Percentiles rank a stretch among this genome's conserved stretches.
These are phyloP conservation scores for Gandaritis pyraliata DNA, from an alignment of 2,888 invertebrate species.

Conservation along the genomic window DNA sequence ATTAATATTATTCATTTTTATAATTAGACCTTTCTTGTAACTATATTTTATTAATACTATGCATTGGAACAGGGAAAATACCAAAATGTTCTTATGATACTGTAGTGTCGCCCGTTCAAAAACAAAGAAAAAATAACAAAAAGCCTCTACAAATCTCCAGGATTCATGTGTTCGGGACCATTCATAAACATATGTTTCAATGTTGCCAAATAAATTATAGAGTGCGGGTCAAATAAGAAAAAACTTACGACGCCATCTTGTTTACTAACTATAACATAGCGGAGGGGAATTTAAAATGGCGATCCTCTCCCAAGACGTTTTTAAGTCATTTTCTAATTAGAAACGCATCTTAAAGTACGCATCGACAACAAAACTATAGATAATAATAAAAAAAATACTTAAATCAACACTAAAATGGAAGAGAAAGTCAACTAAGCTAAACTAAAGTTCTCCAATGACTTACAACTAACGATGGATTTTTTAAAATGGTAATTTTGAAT, in stretches of 20 bases:
- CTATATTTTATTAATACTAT: conserved; percentile 78
- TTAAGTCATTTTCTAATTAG: conserved; percentile 12
- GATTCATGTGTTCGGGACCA: conserved; percentile 54
- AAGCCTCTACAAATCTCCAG: conserved; percentile 77
- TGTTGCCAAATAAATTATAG: conserved; percentile 69
- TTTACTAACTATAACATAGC: neutral
- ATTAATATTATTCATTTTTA: conserved; percentile 85
- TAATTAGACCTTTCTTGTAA: conserved; percentile 83
- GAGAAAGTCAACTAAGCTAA: conserved; percentile 79
- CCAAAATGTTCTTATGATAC: conserved; percentile 70
- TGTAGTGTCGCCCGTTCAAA: conserved; percentile 49
- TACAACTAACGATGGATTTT: conserved; percentile 52
- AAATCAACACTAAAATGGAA: conserved; percentile 77
- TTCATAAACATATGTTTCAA: conserved; percentile 57
- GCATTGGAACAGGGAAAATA: conserved; percentile 72
- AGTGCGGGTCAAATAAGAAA: neutral
- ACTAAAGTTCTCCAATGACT: conserved; percentile 59
- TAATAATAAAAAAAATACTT: conserved; percentile 72
- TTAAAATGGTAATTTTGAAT: conserved; percentile 34
- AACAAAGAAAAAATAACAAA: conserved; percentile 61
- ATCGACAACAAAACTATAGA: conserved; percentile 68
- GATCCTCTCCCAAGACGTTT: conserved; percentile 3
- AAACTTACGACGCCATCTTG: conserved; percentile 11
- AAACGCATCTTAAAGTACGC: conserved; percentile 52
- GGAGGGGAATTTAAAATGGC: conserved; percentile 1